phyloP scores from a whole-genome alignment of 2,797 vertebrate species.

The Paratrypauchen microcephalus region DNA sequence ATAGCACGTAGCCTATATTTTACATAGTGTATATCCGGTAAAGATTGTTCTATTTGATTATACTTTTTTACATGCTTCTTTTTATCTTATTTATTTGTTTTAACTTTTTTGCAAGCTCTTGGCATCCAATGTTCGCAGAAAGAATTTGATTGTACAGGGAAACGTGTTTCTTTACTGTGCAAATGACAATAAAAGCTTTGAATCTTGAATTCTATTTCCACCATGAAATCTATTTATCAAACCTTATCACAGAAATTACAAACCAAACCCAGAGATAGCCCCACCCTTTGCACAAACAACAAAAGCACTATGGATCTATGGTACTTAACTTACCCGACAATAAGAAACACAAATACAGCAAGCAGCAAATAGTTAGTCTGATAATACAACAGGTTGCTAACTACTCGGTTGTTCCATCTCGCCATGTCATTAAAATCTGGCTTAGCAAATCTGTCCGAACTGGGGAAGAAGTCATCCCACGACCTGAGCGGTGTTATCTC shows the following conservation, averaged over 20 bases:
- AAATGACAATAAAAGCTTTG: no score
- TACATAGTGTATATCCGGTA: no score
- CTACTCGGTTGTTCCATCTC: slow-evolving; percentile 92
- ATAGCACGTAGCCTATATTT: no score
- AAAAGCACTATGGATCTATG: not conserved
- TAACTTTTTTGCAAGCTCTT: no score
- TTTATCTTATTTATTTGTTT: no score
- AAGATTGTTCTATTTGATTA: no score
- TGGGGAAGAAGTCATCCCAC: slow-evolving; percentile 91
- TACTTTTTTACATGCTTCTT: no score
- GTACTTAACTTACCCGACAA: slow-evolving; percentile 85
- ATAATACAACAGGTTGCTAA: slow-evolving; percentile 95
- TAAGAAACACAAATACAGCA: slow-evolving; percentile 79
- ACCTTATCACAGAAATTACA: not conserved
- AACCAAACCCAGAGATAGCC: not conserved
- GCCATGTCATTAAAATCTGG: slow-evolving; percentile 84
- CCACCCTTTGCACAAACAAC: not conserved
- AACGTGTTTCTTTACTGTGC: no score
- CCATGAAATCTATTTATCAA: not conserved
- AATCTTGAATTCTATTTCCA: no score
- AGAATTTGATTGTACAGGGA: no score
- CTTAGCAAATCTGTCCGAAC: slow-evolving; percentile 83
- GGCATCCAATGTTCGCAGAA: no score
- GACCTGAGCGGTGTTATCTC: slow-evolving; percentile 82
- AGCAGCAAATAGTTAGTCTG: slow-evolving; percentile 90